These are phyloP conservation scores for Patella caerulea DNA, from an alignment of 2,888 invertebrate species.

Conservation along the genomic window DNA sequence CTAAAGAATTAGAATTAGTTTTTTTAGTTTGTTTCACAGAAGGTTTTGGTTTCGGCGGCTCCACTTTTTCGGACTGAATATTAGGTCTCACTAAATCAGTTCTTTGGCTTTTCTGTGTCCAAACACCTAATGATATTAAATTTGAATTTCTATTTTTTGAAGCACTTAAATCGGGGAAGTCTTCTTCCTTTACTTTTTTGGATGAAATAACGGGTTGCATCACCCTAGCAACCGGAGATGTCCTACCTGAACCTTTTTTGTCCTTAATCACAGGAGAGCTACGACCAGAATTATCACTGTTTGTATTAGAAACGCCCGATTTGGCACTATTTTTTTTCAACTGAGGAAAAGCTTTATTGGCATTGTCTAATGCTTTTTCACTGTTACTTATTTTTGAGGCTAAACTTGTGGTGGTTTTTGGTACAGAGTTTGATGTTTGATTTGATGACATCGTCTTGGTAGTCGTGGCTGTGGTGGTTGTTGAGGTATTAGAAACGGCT, in stretches of 20 bases:
- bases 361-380: background rate
- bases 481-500: constrained; percentile 16
- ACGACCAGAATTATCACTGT: constrained; percentile 15
- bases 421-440: background rate
- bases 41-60: background rate
- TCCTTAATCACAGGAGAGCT: constrained; percentile 17
- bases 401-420: background rate
- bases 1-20: constrained; percentile 10
- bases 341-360: background rate
- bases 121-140: constrained; percentile 28
- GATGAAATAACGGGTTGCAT: background rate
- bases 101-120: constrained; percentile 25
- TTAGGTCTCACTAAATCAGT: constrained; percentile 13
- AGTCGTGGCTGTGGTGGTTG: constrained; percentile 5
- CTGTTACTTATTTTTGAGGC: background rate
- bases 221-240: background rate
- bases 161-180: constrained; percentile 43
- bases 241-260: constrained; percentile 10
- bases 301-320: constrained; percentile 13
- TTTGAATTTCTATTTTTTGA: constrained; percentile 15
- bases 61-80: background rate
- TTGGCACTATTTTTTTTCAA: constrained; percentile 10
- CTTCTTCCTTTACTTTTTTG: constrained; percentile 27
- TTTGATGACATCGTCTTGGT: background rate
- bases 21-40: background rate